These are phyloP conservation scores for Drosophila silvestris DNA, from an alignment of 2,888 invertebrate species.

Conservation along the genomic window DNA sequence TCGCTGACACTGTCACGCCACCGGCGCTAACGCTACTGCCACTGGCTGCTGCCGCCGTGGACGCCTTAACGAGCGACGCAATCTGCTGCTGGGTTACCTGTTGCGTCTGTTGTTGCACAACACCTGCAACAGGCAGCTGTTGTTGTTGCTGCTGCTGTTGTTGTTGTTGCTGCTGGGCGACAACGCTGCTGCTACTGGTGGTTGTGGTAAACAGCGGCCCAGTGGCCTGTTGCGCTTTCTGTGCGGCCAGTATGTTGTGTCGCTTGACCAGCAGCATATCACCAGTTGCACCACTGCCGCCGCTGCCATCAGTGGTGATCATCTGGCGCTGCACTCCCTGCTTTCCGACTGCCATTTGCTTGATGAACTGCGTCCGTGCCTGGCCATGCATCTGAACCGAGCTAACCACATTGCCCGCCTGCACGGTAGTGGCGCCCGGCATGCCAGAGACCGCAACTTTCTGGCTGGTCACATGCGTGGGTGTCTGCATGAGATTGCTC, in stretches of 20 bases:
- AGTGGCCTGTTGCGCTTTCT: conserved; percentile 84
- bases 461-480: conserved; percentile 84
- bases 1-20: conserved; percentile 81
- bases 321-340: conserved; percentile 86
- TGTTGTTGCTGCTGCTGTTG: conserved; percentile 86
- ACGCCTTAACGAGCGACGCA: conserved; percentile 84
- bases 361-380: conserved; percentile 84
- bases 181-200: conserved; percentile 35
- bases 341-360: conserved; percentile 84
- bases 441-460: conserved; percentile 84
- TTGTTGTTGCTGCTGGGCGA: conserved; percentile 80
- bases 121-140: conserved; percentile 79
- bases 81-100: conserved; percentile 84
- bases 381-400: conserved; percentile 86
- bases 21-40: conserved; percentile 72
- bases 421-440: conserved; percentile 66
- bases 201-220: conserved; percentile 86
- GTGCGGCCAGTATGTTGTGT: conserved; percentile 84
- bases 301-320: conserved; percentile 85
- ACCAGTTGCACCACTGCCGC: conserved; percentile 84
- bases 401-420: conserved; percentile 82
- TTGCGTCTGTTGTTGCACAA: conserved; percentile 84
- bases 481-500: conserved; percentile 81
- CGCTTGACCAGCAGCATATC: conserved; percentile 88
- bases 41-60: conserved; percentile 83